Percentiles rank a stretch among this genome's conserved stretches.
Evolutionary conservation across 2,797 vertebrate genomes (phyloP).

Genomic region (Sebastes reedi): DNA sequence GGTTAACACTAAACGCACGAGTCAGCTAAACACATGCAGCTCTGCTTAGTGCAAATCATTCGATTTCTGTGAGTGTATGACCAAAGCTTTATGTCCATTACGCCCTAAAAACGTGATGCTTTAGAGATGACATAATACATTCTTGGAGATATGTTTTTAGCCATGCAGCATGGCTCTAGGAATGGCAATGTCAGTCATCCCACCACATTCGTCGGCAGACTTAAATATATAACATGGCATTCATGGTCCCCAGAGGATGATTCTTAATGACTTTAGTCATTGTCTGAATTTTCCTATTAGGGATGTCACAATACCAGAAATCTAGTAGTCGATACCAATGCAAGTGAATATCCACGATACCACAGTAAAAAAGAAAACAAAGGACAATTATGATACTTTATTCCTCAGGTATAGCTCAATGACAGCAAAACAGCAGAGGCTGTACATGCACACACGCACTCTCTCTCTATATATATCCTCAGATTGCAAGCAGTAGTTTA

Average conservation of each 20-base stretch:
- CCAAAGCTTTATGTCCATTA: neutral
- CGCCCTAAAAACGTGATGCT: neutral
- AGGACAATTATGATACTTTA: no score
- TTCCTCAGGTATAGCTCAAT: no score
- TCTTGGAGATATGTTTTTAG: neutral
- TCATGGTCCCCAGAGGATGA: neutral
- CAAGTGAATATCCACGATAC: no score
- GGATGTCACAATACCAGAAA: no score
- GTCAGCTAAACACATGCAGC: conserved; percentile 26
- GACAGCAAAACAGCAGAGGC: no score
- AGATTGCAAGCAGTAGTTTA: no score
- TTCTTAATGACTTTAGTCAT: neutral
- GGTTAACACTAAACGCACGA: conserved; percentile 11
- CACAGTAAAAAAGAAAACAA: no score
- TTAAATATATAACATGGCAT: neutral
- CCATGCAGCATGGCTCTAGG: neutral
- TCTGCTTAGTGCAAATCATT: neutral
- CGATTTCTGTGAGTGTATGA: neutral
- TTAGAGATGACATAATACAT: neutral
- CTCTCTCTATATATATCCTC: no score
- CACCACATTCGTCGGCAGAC: no score
- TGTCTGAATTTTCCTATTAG: neutral
- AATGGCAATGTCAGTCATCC: neutral
- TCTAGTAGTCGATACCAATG: no score
- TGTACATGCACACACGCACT: accelerated